phyloP scores from a whole-genome alignment of 2,888 invertebrate species.

The Oligia fasciuncula region DNA sequence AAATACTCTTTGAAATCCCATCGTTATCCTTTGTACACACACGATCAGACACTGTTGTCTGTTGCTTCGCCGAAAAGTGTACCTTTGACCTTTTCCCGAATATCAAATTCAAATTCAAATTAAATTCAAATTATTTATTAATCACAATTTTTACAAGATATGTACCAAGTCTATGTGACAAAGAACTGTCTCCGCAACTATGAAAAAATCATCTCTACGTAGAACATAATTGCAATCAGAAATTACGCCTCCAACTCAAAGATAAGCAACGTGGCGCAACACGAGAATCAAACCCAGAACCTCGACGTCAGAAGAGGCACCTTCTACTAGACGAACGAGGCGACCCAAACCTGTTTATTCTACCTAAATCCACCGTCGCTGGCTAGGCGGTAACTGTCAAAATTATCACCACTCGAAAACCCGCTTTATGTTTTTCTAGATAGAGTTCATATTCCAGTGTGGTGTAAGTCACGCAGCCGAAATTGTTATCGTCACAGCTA shows the following conservation, averaged over 20 bases:
- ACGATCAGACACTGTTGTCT: background rate
- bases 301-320: conserved; percentile 61
- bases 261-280: conserved; percentile 51
- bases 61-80: conserved; percentile 5
- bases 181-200: background rate
- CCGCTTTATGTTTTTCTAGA: fast-evolving
- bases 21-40: background rate
- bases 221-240: conserved; percentile 28
- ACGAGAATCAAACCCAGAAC: conserved; percentile 57
- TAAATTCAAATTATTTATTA: too few relatives aligned
- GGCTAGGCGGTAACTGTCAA: conserved; percentile 65
- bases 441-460: conserved; percentile 46
- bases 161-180: background rate
- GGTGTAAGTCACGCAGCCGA: conserved; percentile 49
- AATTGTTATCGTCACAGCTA: conserved; percentile 60
- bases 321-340: conserved; percentile 60
- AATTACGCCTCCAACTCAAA: conserved; percentile 46
- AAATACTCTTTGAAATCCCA: conserved; percentile 5
- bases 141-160: too few relatives aligned
- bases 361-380: conserved; percentile 64
- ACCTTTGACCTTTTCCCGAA: conserved; percentile 17
- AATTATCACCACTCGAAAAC: conserved; percentile 34
- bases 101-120: too few relatives aligned
- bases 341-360: conserved; percentile 67
- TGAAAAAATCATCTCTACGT: conserved; percentile 1